These are phyloP conservation scores for Erynnis tages DNA, from an alignment of 2,888 invertebrate species.

Conservation along the genomic window DNA sequence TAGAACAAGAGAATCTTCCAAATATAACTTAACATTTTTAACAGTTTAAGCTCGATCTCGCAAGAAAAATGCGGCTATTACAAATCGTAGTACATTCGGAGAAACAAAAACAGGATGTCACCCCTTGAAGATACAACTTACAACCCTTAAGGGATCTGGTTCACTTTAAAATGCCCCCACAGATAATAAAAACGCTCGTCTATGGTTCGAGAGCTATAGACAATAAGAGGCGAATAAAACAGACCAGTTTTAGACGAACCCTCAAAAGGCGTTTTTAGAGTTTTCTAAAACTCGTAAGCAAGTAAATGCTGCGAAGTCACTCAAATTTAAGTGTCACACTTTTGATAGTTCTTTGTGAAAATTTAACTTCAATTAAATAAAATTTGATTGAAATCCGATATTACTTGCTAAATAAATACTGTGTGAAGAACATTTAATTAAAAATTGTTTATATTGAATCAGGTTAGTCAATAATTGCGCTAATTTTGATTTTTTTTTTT, in stretches of 20 bases:
- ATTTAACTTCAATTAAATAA: not conserved
- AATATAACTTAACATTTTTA: too few species aligned
- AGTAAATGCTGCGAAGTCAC: too few species aligned
- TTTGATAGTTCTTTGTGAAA: too few species aligned
- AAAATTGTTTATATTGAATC: too few species aligned
- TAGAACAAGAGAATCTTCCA: too few species aligned
- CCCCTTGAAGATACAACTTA: slow-evolving; percentile 39
- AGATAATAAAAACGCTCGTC: slow-evolving; percentile 78
- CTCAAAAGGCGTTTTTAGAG: not conserved
- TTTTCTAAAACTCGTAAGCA: too few species aligned
- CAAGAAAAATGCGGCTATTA: slow-evolving; percentile 24
- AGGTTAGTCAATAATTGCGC: too few species aligned
- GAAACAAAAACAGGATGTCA: slow-evolving; percentile 36
- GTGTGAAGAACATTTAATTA: too few species aligned
- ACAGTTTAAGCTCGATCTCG: too few species aligned
- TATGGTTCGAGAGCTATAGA: slow-evolving; percentile 63
- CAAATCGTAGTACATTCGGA: slow-evolving; percentile 30
- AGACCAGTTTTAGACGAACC: slow-evolving; percentile 45
- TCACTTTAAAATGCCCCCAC: slow-evolving; percentile 71
- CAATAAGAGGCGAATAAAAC: slow-evolving; percentile 64
- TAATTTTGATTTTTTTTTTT: too few species aligned
- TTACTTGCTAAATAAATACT: too few species aligned
- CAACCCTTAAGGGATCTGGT: slow-evolving; percentile 66
- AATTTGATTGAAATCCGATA: not conserved
- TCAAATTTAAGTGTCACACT: too few species aligned